A percentile compares a stretch with the other conserved stretches of the same genome.
Conservation (phyloP, 2,797 vertebrate genomes). For the Ctenopoma multispine region DNA sequence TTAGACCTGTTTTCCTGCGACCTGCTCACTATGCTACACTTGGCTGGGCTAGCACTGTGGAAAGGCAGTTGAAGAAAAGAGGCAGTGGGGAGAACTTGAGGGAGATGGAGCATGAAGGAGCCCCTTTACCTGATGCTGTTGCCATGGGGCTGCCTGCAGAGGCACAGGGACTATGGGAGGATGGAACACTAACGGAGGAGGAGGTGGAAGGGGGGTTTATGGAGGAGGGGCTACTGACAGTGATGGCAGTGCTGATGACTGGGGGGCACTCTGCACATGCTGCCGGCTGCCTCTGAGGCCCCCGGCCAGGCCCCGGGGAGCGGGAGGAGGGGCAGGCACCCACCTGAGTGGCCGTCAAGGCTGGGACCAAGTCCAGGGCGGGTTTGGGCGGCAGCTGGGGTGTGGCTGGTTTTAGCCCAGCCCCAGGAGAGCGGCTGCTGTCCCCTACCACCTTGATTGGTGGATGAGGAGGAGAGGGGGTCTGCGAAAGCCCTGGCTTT, state of each 20-base stretch:
- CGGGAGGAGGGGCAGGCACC: slow-evolving; percentile 90
- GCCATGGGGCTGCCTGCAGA: slow-evolving; percentile 97
- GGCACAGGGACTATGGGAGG: slow-evolving; percentile 93
- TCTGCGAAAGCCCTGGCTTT: slow-evolving; percentile 98
- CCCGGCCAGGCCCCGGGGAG: slow-evolving; percentile 80
- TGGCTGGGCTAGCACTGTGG: slow-evolving; percentile 31
- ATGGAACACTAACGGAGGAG: slow-evolving; percentile 94
- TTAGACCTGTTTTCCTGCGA: slow-evolving; percentile 36
- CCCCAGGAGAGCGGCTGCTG: slow-evolving; percentile 87
- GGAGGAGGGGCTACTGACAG: slow-evolving; percentile 91
- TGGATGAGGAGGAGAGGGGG: slow-evolving; percentile 94
- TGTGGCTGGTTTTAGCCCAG: slow-evolving; percentile 88
- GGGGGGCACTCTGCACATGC: slow-evolving; percentile 96
- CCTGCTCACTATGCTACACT: slow-evolving; percentile 33
- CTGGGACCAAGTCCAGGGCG: slow-evolving; percentile 96
- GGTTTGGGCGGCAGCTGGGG: slow-evolving; percentile 99
- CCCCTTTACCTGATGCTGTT: slow-evolving; percentile 99
- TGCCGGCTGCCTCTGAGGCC: slow-evolving; percentile 85
- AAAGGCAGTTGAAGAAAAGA: slow-evolving; percentile 76
- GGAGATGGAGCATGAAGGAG: slow-evolving; percentile 81
- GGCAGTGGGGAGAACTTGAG: slow-evolving; percentile 69
- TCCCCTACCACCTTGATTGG: slow-evolving; percentile 92
- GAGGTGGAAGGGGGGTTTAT: slow-evolving; percentile 92
- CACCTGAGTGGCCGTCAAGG: slow-evolving; percentile 99
- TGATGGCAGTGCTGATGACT: slow-evolving; percentile 87